Evolutionary conservation across 2,113 vertebrate genomes (phyloP).

Genomic region (Scomber scombrus): DNA sequence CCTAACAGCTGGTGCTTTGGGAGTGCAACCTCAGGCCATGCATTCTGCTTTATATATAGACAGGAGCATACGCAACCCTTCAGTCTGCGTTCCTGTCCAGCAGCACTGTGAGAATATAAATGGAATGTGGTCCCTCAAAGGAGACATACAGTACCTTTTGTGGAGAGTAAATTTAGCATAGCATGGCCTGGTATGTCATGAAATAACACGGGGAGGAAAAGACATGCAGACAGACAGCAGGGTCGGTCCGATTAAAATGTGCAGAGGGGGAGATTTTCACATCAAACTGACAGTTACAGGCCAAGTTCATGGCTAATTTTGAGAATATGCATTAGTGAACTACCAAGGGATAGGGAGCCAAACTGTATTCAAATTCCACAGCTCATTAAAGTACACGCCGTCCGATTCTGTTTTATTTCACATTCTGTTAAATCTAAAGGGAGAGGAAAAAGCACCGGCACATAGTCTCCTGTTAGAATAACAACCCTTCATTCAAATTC

Average conservation of each 20-base stretch:
- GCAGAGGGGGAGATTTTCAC: constrained; percentile 42
- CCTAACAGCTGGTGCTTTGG: constrained; percentile 60
- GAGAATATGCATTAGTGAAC: constrained; percentile 46
- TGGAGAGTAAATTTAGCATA: constrained; percentile 65
- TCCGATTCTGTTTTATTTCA: constrained; percentile 55
- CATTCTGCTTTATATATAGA: constrained; percentile 75
- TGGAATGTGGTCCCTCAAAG: constrained; percentile 45
- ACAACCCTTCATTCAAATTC: constrained; percentile 67
- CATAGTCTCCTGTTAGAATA: constrained; percentile 52
- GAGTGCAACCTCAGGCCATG: constrained; percentile 25
- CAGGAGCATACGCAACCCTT: constrained; percentile 28
- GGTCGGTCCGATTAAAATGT: constrained; percentile 53
- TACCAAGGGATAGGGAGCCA: constrained; percentile 43
- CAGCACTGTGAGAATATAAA: constrained; percentile 59
- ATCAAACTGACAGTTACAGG: constrained; percentile 65
- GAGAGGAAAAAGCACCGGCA: constrained; percentile 33
- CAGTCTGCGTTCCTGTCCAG: constrained; percentile 59
- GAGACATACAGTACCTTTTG: constrained; percentile 44
- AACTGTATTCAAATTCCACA: constrained; percentile 44
- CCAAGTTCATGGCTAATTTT: constrained; percentile 51
- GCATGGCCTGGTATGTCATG: constrained; percentile 36
- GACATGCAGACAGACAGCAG: constrained; percentile 36
- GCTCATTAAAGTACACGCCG: constrained; percentile 59
- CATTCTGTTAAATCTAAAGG: constrained; percentile 63
- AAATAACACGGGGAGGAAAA: constrained; percentile 28